Base-by-base conservation (phyloP, 2,888 invertebrate genomes). In the Hydropsyche betteni region DNA sequence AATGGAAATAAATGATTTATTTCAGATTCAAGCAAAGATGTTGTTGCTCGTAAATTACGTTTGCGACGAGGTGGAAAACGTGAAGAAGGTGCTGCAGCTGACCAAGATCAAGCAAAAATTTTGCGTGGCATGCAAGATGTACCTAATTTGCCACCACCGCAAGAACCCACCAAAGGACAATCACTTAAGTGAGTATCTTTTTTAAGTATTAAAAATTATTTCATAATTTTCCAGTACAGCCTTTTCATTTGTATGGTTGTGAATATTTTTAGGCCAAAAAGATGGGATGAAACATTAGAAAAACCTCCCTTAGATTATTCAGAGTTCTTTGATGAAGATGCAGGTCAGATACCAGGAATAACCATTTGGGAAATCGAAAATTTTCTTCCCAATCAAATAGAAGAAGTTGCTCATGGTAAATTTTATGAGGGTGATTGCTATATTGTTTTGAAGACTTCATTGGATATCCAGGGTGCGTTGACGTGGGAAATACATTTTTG, bases 361-460 rank as follows among this genome's bases (percentile, higher is more conserved):
- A 94, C 94, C 36, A 93, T 98, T 77, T 99, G 99, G 99, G 99
- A 99, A 88, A 99, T 99, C 78, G 99, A 99, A 85, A 99, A 99
- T 86, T 99, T 99, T 85, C 88, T 99, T 79, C 99, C 99, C 0
- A 97, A 97, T 83, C 93, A 94, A 81, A 93, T 99, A 61, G 95
- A 95, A 74, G 95, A 96, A 89, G 96, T 93, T 5, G 93, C 96
- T 0, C 94, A 97, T 83, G 99, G 99, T 2, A 98, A 98, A 85
- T 99, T 99, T 86, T 99, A 98, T 83, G 98, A 99, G 85, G 99
- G 96, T 5, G 99, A 99, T 84, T 99, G 99, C 84, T 99, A 99
- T 85, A 98, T 99, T 81, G 90, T 99, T 68, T 85, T 99, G 75
- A 96, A 97, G 85, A 98, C 98, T 0, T 89, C 88, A 53, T 85